A percentile compares a stretch with the other conserved stretches of the same genome.
Conservation (phyloP, 2,888 invertebrate species). For the Aphidoletes aphidimyza region DNA sequence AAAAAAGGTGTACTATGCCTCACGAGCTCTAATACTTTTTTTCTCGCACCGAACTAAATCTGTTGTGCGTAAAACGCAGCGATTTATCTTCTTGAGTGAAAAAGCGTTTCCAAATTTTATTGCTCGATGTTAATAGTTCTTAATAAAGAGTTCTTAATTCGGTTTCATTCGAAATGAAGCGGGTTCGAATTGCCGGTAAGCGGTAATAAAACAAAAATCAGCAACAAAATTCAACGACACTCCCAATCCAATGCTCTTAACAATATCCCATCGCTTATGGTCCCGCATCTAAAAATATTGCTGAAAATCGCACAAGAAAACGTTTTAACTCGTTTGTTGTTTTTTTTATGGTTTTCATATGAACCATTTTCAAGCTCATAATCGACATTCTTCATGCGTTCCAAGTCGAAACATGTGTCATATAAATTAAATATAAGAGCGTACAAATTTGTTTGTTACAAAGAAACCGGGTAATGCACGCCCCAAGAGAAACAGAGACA, state of each 20-base stretch:
- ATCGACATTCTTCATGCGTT: no score
- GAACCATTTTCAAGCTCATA: conserved; percentile 15
- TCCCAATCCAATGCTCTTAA: no score
- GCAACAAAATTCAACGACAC: conserved; percentile 28
- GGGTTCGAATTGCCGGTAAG: no score
- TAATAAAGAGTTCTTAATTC: conserved; percentile 49
- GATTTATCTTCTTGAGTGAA: background rate
- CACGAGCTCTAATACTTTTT: background rate
- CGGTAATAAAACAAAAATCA: no score
- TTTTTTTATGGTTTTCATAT: conserved; percentile 52
- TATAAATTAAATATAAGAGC: conserved; percentile 39
- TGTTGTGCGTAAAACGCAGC: background rate
- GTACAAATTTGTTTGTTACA: conserved; percentile 22
- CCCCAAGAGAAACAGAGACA: background rate
- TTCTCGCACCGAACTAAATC: background rate
- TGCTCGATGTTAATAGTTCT: conserved; percentile 37
- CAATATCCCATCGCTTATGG: no score
- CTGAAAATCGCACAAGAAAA: conserved; percentile 3
- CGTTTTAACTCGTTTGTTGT: conserved; percentile 5
- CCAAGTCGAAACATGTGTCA: background rate
- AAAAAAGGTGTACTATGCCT: background rate
- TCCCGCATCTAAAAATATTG: conserved; percentile 14
- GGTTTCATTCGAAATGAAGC: conserved; percentile 10
- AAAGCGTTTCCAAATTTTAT: background rate
- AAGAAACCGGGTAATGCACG: background rate